These are phyloP conservation scores for Cyphomyrus discorhynchus DNA, from an alignment of 2,113 vertebrate species.

Conservation along the genomic window DNA sequence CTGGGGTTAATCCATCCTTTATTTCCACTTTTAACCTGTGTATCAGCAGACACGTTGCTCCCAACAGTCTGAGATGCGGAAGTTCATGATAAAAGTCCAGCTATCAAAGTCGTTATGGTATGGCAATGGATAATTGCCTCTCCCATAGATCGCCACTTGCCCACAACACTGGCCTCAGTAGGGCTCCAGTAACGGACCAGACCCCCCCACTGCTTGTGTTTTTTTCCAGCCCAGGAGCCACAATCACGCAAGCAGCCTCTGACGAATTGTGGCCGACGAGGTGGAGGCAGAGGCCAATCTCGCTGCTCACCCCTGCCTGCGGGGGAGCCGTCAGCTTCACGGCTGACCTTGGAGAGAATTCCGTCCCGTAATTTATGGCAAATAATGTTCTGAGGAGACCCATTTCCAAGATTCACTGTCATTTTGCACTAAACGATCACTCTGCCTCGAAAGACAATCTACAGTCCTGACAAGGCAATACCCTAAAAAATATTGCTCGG, in stretches of 20 bases:
- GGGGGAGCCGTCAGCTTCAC: conserved; percentile 61
- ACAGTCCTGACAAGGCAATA: conserved; percentile 73
- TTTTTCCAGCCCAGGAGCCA: not conserved
- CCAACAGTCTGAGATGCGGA: not conserved
- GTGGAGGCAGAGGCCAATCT: conserved; percentile 14
- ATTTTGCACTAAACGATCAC: conserved; percentile 70
- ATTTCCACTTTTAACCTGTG: not conserved
- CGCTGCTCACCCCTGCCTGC: conserved; percentile 39
- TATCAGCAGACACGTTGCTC: not conserved
- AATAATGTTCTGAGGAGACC: conserved; percentile 70
- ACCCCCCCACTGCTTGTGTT: not conserved
- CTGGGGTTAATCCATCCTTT: not conserved
- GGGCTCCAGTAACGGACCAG: not conserved
- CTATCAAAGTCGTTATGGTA: conserved; percentile 27
- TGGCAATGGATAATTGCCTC: conserved; percentile 31
- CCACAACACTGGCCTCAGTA: conserved; percentile 7
- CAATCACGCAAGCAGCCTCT: not conserved
- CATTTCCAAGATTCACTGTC: conserved; percentile 87
- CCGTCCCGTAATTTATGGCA: conserved; percentile 75
- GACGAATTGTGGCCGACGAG: conserved; percentile 10
- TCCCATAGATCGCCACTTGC: conserved; percentile 20
- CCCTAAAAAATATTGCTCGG: conserved; percentile 74
- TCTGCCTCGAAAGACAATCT: conserved; percentile 77
- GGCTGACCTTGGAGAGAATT: conserved; percentile 73
- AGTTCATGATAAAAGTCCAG: conserved; percentile 24